Evolutionary conservation across 2,797 vertebrate genomes (phyloP).

Genomic region (Phataginus tricuspis): DNA sequence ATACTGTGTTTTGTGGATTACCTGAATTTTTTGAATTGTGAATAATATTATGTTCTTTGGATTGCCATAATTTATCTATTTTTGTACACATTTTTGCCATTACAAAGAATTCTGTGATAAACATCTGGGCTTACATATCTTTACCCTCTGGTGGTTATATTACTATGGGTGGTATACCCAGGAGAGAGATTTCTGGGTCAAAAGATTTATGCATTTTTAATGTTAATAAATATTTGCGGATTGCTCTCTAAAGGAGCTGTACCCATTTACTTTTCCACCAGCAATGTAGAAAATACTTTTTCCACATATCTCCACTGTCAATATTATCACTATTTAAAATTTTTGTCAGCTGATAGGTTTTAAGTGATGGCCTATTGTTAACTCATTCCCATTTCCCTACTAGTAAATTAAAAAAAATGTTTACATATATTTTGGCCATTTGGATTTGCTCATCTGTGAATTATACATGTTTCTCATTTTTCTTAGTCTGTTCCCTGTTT

Average conservation of each 20-base stretch:
- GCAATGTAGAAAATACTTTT: background rate
- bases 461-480: constrained; percentile 60
- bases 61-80: background rate
- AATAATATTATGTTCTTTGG: background rate
- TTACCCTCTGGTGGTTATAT: background rate
- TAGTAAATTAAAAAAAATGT: background rate
- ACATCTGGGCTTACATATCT: background rate
- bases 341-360: background rate
- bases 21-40: background rate
- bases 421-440: background rate
- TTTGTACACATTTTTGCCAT: background rate
- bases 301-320: background rate
- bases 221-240: constrained; percentile 24
- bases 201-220: constrained; percentile 26
- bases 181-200: background rate
- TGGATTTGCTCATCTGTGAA: background rate
- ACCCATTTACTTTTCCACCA: background rate
- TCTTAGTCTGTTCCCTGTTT: constrained; percentile 4
- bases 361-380: background rate
- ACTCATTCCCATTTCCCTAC: constrained; percentile 13
- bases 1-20: background rate
- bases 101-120: background rate
- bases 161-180: background rate
- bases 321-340: background rate
- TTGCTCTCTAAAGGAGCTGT: background rate